Evolutionary conservation across 2,888 invertebrate genomes (phyloP).

Genomic region (Patella ulyssiponensis): DNA sequence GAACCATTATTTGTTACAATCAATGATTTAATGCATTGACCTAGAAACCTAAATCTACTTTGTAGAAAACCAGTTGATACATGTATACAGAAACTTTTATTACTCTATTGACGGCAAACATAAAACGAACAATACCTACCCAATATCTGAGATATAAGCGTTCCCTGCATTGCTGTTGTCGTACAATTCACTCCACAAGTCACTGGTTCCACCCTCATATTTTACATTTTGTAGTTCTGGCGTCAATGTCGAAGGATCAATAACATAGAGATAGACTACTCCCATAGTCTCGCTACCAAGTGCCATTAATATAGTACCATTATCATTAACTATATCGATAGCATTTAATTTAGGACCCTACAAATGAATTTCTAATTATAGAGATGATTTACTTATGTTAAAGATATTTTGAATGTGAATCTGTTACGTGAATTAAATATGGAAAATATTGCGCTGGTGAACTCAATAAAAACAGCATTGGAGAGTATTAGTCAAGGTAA

Average conservation of each 20-base stretch:
- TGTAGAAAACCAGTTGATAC: too few species aligned
- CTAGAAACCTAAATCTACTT: too few species aligned
- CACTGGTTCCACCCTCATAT: conserved; percentile 38
- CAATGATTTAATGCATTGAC: too few species aligned
- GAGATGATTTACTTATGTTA: too few species aligned
- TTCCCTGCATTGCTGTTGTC: conserved; percentile 40
- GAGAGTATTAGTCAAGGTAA: too few species aligned
- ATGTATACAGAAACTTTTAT: too few species aligned
- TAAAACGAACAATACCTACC: conserved; percentile 29
- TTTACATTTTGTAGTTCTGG: conserved; percentile 40
- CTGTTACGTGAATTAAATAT: too few species aligned
- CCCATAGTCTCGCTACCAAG: conserved; percentile 47
- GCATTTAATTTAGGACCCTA: conserved; percentile 48
- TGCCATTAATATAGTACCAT: conserved; percentile 40
- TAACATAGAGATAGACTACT: conserved; percentile 43
- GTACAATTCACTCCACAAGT: conserved; percentile 46
- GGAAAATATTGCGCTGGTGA: too few species aligned
- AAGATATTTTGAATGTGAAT: too few species aligned
- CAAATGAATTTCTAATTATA: neutral
- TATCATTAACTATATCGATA: conserved; percentile 42
- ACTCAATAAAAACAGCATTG: too few species aligned
- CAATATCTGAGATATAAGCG: conserved; percentile 43
- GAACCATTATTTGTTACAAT: too few species aligned
- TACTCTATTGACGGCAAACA: conserved; percentile 16
- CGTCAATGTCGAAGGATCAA: conserved; percentile 35